phyloP scores from a whole-genome alignment of 2,113 vertebrate species.

The Siniperca knerii region DNA sequence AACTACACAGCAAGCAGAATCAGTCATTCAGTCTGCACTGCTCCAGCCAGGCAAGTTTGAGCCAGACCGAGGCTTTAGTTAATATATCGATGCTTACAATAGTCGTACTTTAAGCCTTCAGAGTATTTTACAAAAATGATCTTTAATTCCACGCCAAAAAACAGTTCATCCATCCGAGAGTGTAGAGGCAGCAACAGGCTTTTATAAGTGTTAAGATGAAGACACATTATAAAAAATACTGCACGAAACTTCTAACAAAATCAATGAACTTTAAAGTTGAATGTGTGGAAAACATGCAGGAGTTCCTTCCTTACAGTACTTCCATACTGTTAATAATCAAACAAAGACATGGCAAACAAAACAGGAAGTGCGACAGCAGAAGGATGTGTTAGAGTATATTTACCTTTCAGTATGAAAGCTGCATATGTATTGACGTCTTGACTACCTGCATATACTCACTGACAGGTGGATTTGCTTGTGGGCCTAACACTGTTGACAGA shows the following conservation, averaged over 20 bases:
- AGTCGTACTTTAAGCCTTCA: not conserved
- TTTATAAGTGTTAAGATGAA: not conserved
- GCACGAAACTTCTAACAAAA: not conserved
- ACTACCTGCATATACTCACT: slow-evolving; percentile 1
- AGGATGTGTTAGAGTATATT: not conserved
- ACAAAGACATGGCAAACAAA: not conserved
- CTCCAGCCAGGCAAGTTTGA: not conserved
- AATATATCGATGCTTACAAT: not conserved
- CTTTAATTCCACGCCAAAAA: slow-evolving; percentile 14
- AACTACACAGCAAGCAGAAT: not conserved
- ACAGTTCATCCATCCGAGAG: not conserved
- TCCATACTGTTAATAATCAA: not conserved
- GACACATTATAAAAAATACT: not conserved
- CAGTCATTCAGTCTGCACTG: not conserved
- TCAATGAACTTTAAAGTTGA: not conserved
- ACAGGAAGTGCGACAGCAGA: not conserved
- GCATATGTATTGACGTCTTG: not conserved
- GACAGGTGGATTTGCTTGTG: not conserved
- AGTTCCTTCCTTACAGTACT: not conserved
- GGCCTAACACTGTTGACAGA: not conserved
- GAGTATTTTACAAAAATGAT: not conserved
- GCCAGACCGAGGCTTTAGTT: not conserved
- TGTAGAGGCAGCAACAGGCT: not conserved
- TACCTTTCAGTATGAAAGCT: not conserved
- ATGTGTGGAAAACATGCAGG: not conserved